Conservation (phyloP, 2,888 invertebrate species). For the Callyntrura guangdongensis region DNA sequence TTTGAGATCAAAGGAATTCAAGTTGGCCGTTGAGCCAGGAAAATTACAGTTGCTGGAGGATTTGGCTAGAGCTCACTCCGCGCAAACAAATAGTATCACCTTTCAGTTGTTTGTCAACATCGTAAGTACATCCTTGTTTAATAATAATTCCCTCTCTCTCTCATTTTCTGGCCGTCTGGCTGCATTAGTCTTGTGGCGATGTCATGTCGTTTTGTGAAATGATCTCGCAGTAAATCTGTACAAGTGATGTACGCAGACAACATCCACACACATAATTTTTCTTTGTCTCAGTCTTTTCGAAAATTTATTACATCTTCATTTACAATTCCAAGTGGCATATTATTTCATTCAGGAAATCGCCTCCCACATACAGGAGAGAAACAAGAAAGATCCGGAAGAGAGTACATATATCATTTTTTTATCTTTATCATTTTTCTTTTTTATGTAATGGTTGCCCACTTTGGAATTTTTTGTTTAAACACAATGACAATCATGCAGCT, state of each 20-base stretch:
- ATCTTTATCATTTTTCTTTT: conserved; percentile 1
- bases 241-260: background rate
- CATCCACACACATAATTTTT: background rate
- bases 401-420: conserved; percentile 54
- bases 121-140: conserved; percentile 89
- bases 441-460: background rate
- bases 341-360: background rate
- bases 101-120: conserved; percentile 98
- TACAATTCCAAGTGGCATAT: conserved; percentile 12
- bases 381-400: conserved; percentile 62
- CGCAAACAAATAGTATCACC: conserved; percentile 90
- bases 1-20: conserved; percentile 92
- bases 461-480: conserved; percentile 5
- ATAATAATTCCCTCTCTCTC: conserved; percentile 5
- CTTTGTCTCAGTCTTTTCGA: background rate
- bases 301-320: conserved; percentile 19
- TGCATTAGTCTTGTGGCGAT: background rate
- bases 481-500: background rate
- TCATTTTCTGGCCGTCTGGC: no score
- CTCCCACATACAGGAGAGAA: conserved; percentile 27
- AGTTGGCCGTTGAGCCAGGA: conserved; percentile 89
- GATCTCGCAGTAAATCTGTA: background rate
- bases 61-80: conserved; percentile 79
- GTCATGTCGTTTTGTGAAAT: background rate
- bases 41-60: conserved; percentile 82